Percentiles rank a stretch among this genome's conserved stretches.
Evolutionary conservation across 1,140 invertebrate genomes (phyloP).

Genomic region (Caenorhabditis tropicalis): DNA sequence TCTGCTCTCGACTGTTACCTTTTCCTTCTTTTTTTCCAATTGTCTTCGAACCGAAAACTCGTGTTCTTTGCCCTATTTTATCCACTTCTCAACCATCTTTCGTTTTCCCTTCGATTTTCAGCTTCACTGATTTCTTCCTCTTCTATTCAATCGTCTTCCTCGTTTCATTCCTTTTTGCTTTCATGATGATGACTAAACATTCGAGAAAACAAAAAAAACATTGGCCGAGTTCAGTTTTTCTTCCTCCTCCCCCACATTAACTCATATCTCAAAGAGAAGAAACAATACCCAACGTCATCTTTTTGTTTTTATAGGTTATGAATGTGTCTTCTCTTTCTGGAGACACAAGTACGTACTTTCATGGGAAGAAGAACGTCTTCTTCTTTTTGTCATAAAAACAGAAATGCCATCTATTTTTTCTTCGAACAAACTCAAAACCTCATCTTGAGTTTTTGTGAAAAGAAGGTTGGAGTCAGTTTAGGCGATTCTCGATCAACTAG

Average conservation of each 20-base stretch:
- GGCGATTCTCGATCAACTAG: too few species aligned
- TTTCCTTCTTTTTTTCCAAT: not conserved
- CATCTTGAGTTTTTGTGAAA: not conserved
- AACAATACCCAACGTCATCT: not conserved
- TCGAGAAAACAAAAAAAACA: not conserved
- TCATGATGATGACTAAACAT: constrained; percentile 9
- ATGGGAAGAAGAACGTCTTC: not conserved
- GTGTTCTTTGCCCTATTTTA: not conserved
- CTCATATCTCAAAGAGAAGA: not conserved
- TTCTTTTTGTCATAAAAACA: not conserved
- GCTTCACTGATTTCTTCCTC: constrained; percentile 39
- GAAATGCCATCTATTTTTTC: not conserved
- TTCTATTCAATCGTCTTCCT: not conserved
- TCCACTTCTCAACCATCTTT: not conserved
- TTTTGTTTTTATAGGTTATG: not conserved
- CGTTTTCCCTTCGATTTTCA: not conserved
- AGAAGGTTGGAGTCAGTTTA: not conserved
- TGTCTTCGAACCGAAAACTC: not conserved
- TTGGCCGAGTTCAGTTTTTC: too few species aligned
- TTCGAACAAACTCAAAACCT: not conserved
- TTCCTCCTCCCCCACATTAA: not conserved
- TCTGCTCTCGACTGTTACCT: too few species aligned
- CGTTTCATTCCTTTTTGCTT: not conserved
- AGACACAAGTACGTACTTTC: not conserved
- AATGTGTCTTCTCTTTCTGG: not conserved